These are phyloP conservation scores for Leucania comma DNA, from an alignment of 2,888 invertebrate genomes.

Conservation along the genomic window DNA sequence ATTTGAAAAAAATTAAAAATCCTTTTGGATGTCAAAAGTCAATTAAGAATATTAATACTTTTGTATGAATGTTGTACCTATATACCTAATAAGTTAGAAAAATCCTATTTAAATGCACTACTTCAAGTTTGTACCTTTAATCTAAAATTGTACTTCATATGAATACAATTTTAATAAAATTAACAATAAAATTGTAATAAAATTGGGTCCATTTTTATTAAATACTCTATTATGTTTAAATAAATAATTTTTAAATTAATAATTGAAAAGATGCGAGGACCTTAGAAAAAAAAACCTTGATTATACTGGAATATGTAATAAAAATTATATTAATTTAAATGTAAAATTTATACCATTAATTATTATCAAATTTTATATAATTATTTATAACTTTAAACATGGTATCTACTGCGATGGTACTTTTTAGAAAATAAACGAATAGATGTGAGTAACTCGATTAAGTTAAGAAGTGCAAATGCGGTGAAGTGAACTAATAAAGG, in stretches of 20 bases:
- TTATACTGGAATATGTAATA: no score
- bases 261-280: no score
- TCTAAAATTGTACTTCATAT: neutral
- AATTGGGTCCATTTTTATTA: neutral
- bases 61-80: slow-evolving; percentile 17
- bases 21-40: slow-evolving; percentile 26
- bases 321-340: no score
- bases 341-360: no score
- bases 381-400: no score
- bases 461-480: neutral
- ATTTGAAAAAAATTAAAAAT: neutral
- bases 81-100: slow-evolving; percentile 16
- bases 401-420: neutral
- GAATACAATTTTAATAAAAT: no score
- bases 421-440: neutral
- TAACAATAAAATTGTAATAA: no score
- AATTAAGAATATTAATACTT: slow-evolving; percentile 16
- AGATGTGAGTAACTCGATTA: neutral
- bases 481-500: neutral
- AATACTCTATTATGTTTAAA: neutral
- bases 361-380: no score
- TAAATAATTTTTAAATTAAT: neutral
- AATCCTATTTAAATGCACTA: neutral
- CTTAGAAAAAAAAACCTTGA: no score
- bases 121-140: slow-evolving; percentile 19